Base-by-base conservation (phyloP, 1,140 invertebrate genomes). In the Berghia stephanieae region DNA sequence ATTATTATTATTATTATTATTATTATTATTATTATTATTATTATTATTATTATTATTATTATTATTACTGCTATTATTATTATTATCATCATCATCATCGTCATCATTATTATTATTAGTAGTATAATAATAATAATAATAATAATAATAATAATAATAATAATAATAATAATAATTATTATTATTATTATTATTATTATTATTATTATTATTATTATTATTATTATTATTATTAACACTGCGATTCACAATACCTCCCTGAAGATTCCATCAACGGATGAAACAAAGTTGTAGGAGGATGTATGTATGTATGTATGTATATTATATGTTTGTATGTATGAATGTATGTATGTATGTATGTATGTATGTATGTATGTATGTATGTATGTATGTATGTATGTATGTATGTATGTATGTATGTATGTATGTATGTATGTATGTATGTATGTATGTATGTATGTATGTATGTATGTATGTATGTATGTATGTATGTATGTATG, bases 341-440 rank as follows among this genome's bases (percentile, higher is more conserved):
- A 38, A 40, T 34, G 66, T 67, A 40, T 34, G 66, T 67, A 40
- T 34, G 66, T 67, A 40, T 34, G 66, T 67, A 40, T 34, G 66
- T 67, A 40, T 34, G 66, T 67, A 40, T 34, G 66, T 67, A 40
- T 34, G 66, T 67, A 40, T n/a, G 66, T 67, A 40, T n/a, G 66
- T 67, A 40, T n/a, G 66, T 67, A 40, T n/a, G 66, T 67, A 40
- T n/a, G n/a, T n/a, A 40, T n/a, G 66, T 67, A 40, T n/a, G 66
- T 67, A 40, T n/a, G 36, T 75, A 36, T 31, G 55, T 75, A 36
- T 31, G 55, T 75, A 36, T 31, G 55, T 75, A 38, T n/a, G 55
- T 75, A 52, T 34, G 52, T 75, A 36, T 40, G 55, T 75, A 36
- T 40, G 55, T 75, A 55, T 34, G 66, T 67, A 40, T 34, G 66